These are phyloP conservation scores for Leucopternis melanops DNA, from an alignment of 2,113 vertebrate genomes.

Conservation along the genomic window DNA sequence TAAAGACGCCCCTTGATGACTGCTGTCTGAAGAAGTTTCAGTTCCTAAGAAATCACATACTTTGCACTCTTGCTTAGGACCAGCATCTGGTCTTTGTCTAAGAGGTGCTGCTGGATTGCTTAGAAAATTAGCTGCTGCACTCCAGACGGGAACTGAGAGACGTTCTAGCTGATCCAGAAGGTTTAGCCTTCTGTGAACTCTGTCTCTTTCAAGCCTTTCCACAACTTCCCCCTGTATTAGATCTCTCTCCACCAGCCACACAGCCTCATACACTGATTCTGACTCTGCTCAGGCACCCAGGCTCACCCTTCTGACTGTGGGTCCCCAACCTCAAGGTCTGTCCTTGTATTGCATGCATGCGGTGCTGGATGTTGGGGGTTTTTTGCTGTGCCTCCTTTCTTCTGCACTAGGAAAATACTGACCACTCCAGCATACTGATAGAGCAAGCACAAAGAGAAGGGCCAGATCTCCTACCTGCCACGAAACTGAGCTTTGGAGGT, in stretches of 20 bases:
- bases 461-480: background rate
- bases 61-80: background rate
- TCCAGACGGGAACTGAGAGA: background rate
- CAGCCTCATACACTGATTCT: rapidly evolving
- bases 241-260: background rate
- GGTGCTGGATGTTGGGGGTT: rapidly evolving
- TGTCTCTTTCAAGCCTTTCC: background rate
- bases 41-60: background rate
- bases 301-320: background rate
- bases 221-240: background rate
- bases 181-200: background rate
- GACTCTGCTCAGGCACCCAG: background rate
- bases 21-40: background rate
- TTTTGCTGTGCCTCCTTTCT: background rate
- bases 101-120: background rate
- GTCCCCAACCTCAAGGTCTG: background rate
- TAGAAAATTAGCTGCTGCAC: background rate
- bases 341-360: background rate
- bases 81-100: background rate
- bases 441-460: background rate
- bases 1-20: constrained; percentile 12
- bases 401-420: background rate
- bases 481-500: background rate
- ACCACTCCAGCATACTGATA: background rate
- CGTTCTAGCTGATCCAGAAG: background rate